Base-by-base conservation (phyloP, 2,113 vertebrate genomes). In the Lamprotornis superbus region DNA sequence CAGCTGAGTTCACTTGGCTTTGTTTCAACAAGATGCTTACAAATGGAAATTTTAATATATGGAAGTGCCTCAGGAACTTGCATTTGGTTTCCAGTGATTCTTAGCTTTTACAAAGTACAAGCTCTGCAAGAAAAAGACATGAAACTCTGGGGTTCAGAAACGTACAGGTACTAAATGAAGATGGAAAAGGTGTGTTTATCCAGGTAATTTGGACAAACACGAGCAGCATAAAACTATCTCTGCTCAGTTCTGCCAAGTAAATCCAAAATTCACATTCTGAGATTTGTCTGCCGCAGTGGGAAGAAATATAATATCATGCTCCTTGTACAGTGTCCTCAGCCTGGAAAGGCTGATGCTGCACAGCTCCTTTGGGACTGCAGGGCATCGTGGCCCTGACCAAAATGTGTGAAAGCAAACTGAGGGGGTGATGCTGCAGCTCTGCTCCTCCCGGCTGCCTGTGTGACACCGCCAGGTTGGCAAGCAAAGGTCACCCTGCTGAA, bases 21-120 rank as follows among this genome's bases (percentile, higher is more conserved):
- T 80, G 35, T 90, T 95, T 83, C 71, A 94, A 31, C 71, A 65
- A 65, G 50, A 92, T 46, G 79, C 79, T 93, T 95, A 86, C 27
- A 89, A 81, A 92, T 11, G 15, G 65, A 84, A 68, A 91, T 70
- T 92, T 83, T 60, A 95, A 67, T 78, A 46, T n/a, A 60, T 44
- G 53, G 22, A 94, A 82, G 28, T 68, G 83, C 65, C 87, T 64
- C 56, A 63, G 39, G 77, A 96, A 68, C 50, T 22, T n/a, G 25
- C 23, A 37, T 68, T 87, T 81, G 49, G 39, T 89, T 92, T 89
- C 35, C 19, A 71, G 47, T 75, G 71, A 81, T 59, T 81, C 68
- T 55, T 37, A 60, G 60, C 64, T 63, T 55, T 55, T 71, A 75
- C 13, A 21, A 60, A 86, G 37, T 28, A 87, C 15, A 42, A 89